These are phyloP conservation scores for Ficedula albicollis DNA, from an alignment of 2,797 vertebrate genomes.

Conservation along the genomic window DNA sequence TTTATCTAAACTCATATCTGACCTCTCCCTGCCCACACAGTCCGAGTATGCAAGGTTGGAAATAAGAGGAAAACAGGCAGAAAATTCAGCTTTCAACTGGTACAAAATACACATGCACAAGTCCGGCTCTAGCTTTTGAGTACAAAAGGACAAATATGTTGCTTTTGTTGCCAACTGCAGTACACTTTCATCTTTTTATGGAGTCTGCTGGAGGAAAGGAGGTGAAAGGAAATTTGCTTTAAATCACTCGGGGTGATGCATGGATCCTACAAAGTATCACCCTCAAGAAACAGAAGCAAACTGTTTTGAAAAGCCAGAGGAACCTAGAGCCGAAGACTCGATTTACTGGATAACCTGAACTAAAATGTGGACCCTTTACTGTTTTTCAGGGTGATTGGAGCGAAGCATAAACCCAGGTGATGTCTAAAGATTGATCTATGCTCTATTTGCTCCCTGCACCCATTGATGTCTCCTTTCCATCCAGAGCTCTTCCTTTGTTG, in stretches of 20 bases:
- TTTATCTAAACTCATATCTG: neutral
- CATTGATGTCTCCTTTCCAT: neutral
- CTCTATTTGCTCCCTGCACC: neutral
- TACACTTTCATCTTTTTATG: neutral
- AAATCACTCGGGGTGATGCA: neutral
- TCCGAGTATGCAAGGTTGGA: neutral
- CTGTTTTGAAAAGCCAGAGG: neutral
- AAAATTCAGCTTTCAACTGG: neutral
- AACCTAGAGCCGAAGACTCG: neutral
- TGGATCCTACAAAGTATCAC: neutral
- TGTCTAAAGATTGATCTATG: neutral
- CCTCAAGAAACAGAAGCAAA: neutral
- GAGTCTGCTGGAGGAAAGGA: neutral
- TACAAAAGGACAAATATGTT: neutral
- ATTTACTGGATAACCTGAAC: neutral
- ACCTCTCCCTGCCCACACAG: neutral
- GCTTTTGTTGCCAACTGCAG: neutral
- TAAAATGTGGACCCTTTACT: neutral
- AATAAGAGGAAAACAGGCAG: neutral
- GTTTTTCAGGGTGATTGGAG: neutral
- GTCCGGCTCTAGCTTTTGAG: neutral
- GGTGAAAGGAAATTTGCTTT: neutral
- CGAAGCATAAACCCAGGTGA: neutral
- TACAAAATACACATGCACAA: neutral
- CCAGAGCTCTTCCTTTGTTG: neutral